phyloP scores from a whole-genome alignment of 2,888 invertebrate species.

The Lapara coniferarum region DNA sequence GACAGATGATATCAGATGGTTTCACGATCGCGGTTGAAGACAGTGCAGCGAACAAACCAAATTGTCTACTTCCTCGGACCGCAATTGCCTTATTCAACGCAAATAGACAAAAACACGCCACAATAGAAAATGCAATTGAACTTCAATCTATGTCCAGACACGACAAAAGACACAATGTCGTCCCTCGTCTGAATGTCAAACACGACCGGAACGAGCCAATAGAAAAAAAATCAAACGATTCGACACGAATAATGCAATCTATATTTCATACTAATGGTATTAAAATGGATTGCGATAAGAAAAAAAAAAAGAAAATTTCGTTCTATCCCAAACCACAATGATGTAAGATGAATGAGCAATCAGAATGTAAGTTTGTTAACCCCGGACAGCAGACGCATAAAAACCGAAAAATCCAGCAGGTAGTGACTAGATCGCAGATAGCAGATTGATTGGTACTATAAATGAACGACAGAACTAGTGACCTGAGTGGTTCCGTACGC shows the following conservation, averaged over 20 bases:
- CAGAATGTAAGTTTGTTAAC: slow-evolving; percentile 77
- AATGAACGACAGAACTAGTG: slow-evolving; percentile 72
- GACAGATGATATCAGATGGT: slow-evolving; percentile 23
- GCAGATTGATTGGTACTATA: slow-evolving; percentile 80
- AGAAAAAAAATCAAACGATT: slow-evolving; percentile 45
- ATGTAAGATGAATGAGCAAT: slow-evolving; percentile 82
- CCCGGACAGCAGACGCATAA: slow-evolving; percentile 78
- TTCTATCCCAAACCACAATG: slow-evolving; percentile 72
- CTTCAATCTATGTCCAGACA: slow-evolving; percentile 37
- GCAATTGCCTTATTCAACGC: slow-evolving; percentile 70
- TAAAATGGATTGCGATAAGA: slow-evolving; percentile 41
- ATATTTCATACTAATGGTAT: slow-evolving; percentile 55
- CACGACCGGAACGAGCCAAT: slow-evolving; percentile 24
- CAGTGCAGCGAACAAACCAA: slow-evolving; percentile 46
- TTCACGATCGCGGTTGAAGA: slow-evolving; percentile 28
- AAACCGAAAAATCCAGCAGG: slow-evolving; percentile 77
- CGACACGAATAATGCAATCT: slow-evolving; percentile 49
- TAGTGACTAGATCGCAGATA: slow-evolving; percentile 76
- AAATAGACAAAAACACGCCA: slow-evolving; percentile 62
- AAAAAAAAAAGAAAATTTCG: slow-evolving; percentile 49
- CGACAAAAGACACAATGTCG: slow-evolving; percentile 46
- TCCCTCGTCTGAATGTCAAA: slow-evolving; percentile 9
- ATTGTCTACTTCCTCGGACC: slow-evolving; percentile 70
- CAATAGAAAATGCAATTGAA: slow-evolving; percentile 39
- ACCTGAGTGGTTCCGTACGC: slow-evolving; percentile 65